Conservation (phyloP, 1,140 invertebrate genomes). For the Neocloeon triangulifer region DNA sequence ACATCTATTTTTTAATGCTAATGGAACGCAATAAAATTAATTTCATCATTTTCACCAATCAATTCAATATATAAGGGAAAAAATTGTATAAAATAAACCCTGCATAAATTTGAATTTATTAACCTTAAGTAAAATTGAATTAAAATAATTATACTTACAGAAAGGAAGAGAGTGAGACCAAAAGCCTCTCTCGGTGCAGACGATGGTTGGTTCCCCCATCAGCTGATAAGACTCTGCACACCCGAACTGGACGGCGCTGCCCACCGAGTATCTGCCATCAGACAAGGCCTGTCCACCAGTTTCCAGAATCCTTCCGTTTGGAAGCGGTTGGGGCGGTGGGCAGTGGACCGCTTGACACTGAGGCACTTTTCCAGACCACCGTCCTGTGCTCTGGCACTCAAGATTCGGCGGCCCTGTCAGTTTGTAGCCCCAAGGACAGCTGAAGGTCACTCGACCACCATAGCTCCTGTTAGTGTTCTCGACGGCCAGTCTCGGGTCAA, state of each 20-base stretch:
- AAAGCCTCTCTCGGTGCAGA: conserved; percentile 67
- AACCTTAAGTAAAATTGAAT: no score
- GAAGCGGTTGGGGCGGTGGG: no score
- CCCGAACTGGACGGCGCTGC: conserved; percentile 52
- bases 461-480: conserved; percentile 35
- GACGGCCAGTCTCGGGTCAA: conserved; percentile 28
- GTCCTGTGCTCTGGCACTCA: conserved; percentile 48
- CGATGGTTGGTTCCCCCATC: conserved; percentile 52
- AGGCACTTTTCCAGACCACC: conserved; percentile 53
- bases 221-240: conserved; percentile 46
- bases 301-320: no score
- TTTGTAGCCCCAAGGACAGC: conserved; percentile 58
- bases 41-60: no score
- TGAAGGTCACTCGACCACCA: conserved; percentile 47
- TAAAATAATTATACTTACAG: conserved; percentile 40
- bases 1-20: no score
- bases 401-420: conserved; percentile 45
- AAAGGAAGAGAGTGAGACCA: conserved; percentile 67
- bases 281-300: no score
- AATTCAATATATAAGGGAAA: no score
- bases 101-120: no score
- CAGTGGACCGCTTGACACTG: no score
- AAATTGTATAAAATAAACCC: no score
- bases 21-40: no score
- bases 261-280: conserved; percentile 32